phyloP scores from a whole-genome alignment of 2,113 vertebrate genomes.

The Zosterops pallidus region DNA sequence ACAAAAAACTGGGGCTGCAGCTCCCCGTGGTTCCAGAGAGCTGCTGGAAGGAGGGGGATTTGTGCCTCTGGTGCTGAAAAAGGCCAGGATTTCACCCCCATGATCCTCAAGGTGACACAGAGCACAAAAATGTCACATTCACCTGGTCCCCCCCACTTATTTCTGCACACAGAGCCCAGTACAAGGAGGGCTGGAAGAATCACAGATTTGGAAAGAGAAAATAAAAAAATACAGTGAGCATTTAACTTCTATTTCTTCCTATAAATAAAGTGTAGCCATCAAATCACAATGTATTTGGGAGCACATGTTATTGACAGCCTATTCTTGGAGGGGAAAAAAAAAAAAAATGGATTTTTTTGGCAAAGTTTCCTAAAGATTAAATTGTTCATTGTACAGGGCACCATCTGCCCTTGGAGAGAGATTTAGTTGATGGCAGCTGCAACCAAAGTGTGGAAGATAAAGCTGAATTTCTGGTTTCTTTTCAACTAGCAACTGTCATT shows the following conservation, averaged over 20 bases:
- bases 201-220: neutral
- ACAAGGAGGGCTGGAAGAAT: neutral
- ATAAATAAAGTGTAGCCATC: constrained; percentile 70
- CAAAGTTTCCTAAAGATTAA: constrained; percentile 79
- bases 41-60: neutral
- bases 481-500: constrained; percentile 56
- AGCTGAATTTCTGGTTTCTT: constrained; percentile 72
- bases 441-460: constrained; percentile 69
- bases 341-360: constrained; percentile 71
- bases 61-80: neutral
- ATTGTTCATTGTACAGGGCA: constrained; percentile 80
- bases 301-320: constrained; percentile 78
- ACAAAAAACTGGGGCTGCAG: neutral
- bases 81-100: neutral
- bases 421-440: constrained; percentile 74
- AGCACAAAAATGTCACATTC: neutral
- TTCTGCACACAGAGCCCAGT: neutral
- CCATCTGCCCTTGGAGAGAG: constrained; percentile 79
- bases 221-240: neutral
- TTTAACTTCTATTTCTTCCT: constrained; percentile 55
- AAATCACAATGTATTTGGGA: constrained; percentile 67
- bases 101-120: neutral
- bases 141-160: neutral
- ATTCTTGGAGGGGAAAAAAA: constrained; percentile 54
- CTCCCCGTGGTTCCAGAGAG: neutral